phyloP scores from a whole-genome alignment of 1,140 invertebrate genomes.

The Delia radicum region DNA sequence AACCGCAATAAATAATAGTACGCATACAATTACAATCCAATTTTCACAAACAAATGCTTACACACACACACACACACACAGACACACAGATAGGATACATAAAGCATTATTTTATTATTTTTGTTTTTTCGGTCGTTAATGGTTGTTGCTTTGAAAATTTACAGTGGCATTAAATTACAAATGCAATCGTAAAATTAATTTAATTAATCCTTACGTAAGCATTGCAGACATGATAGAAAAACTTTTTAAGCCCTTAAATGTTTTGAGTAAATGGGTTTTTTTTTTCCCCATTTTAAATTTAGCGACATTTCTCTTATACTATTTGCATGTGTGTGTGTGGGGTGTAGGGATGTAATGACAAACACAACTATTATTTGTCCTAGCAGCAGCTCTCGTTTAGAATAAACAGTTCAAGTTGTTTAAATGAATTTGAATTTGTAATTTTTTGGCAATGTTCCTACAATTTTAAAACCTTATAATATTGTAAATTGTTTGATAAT shows the following conservation, averaged over 20 bases:
- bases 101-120: neutral
- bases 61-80: neutral
- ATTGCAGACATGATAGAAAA: neutral
- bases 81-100: no score
- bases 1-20: constrained; percentile 7
- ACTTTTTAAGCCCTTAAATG: neutral
- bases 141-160: neutral
- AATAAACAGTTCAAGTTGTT: neutral
- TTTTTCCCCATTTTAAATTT: neutral
- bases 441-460: neutral
- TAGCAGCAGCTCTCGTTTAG: neutral
- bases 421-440: neutral
- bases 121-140: neutral
- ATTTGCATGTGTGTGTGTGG: neutral
- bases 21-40: neutral
- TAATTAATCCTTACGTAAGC: constrained; percentile 6
- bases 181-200: constrained; percentile 18
- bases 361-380: neutral
- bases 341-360: neutral
- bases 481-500: constrained; percentile 5
- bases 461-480: neutral
- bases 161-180: neutral
- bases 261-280: neutral
- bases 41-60: neutral
- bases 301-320: neutral